A percentile compares a stretch with the other conserved stretches of the same genome.
Conservation (phyloP, 2,888 invertebrate species). For the Catonia carolina region DNA sequence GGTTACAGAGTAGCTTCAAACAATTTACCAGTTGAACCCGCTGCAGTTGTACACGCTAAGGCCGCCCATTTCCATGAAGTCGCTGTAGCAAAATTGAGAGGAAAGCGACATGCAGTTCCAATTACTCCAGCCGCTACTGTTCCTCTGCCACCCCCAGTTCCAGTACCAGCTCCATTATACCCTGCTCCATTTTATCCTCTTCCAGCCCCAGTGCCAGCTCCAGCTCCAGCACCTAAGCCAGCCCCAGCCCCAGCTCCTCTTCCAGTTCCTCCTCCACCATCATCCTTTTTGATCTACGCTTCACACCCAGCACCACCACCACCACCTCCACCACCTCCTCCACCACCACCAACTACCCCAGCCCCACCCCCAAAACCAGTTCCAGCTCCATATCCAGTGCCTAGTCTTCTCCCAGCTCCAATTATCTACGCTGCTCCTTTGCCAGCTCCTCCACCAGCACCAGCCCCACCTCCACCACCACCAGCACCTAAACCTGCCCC, state of each 20-base stretch:
- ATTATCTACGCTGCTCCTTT: conserved; percentile 28
- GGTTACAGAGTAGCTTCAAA: conserved; percentile 45
- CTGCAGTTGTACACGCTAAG: conserved; percentile 43
- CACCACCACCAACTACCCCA: conserved; percentile 31
- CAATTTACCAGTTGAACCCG: conserved; percentile 40
- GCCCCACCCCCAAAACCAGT: conserved; percentile 34
- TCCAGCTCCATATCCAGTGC: conserved; percentile 32
- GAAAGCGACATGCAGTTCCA: conserved; percentile 28
- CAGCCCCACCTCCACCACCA: conserved; percentile 33
- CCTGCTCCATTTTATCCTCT: conserved; percentile 26
- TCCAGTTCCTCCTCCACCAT: conserved; percentile 30
- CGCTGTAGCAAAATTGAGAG: conserved; percentile 28
- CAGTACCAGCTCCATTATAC: conserved; percentile 24
- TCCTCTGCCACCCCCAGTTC: conserved; percentile 33
- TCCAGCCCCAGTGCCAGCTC: conserved; percentile 20
- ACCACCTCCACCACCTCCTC: conserved; percentile 29
- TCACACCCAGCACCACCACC: conserved; percentile 23
- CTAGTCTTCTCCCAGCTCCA: conserved; percentile 21
- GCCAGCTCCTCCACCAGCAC: conserved; percentile 31
- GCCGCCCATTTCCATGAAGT: conserved; percentile 43
- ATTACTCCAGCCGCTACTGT: conserved; percentile 33
- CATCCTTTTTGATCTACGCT: conserved; percentile 14
- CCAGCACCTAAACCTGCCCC: conserved; percentile 24
- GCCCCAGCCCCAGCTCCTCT: conserved; percentile 41
- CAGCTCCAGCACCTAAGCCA: conserved; percentile 36